A percentile compares a stretch with the other conserved stretches of the same genome.
phyloP scores from a whole-genome alignment of 2,797 vertebrate genomes.

The Octomys mimax region DNA sequence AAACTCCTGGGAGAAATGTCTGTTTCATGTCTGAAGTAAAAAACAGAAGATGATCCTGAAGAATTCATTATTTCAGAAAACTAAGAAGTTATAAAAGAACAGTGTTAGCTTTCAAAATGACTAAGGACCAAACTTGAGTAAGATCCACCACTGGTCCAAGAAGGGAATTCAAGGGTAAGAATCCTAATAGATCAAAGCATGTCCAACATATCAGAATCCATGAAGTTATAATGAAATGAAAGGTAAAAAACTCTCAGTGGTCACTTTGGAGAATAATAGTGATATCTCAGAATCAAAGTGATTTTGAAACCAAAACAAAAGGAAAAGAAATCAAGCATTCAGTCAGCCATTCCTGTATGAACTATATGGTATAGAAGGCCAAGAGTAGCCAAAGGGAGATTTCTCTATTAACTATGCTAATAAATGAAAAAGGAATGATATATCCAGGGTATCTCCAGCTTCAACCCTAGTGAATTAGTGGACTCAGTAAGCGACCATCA shows the following conservation, averaged over 20 bases:
- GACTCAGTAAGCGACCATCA: background rate
- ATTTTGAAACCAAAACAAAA: slow-evolving; percentile 17
- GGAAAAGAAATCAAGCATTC: background rate
- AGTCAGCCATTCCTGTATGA: background rate
- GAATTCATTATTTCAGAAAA: slow-evolving; percentile 21
- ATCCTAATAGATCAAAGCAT: background rate
- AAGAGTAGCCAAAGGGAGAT: background rate
- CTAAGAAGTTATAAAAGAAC: slow-evolving; percentile 1
- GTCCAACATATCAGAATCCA: background rate
- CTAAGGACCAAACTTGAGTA: background rate
- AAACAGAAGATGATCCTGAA: background rate
- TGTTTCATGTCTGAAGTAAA: background rate
- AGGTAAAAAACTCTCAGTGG: background rate
- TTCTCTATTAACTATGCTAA: background rate
- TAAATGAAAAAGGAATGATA: background rate
- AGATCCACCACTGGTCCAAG: background rate
- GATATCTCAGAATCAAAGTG: background rate
- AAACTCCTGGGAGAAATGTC: background rate
- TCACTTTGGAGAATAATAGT: background rate
- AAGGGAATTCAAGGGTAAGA: background rate
- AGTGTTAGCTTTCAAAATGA: background rate
- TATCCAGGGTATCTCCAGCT: background rate
- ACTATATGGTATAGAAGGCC: background rate
- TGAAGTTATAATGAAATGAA: background rate
- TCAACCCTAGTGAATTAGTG: background rate